These are phyloP conservation scores for Anseranas semipalmata DNA, from an alignment of 2,113 vertebrate species.

Conservation along the genomic window DNA sequence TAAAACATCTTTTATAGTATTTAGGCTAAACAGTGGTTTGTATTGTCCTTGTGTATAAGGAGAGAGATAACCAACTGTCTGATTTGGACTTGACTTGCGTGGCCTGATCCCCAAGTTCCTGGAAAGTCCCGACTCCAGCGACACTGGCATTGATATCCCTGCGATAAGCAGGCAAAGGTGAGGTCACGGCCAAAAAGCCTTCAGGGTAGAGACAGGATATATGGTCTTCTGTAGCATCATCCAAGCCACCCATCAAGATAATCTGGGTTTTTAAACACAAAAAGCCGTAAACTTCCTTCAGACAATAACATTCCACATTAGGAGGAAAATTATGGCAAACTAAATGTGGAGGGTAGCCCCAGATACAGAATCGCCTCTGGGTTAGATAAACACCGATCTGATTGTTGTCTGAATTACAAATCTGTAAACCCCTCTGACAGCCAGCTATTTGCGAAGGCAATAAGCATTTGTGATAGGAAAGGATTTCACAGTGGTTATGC, in stretches of 20 bases:
- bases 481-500: conserved; percentile 6
- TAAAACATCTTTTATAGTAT: neutral
- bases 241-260: conserved; percentile 48
- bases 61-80: neutral
- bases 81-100: neutral
- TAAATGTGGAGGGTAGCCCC: neutral
- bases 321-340: neutral
- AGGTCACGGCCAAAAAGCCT: neutral
- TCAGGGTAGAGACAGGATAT: neutral
- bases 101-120: neutral
- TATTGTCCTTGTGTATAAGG: neutral
- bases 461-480: conserved; percentile 15
- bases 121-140: neutral
- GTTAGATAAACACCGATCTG: conserved; percentile 40
- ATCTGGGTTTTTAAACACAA: conserved; percentile 32
- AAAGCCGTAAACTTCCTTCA: neutral
- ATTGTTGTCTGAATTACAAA: conserved; percentile 52
- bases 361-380: conserved; percentile 6
- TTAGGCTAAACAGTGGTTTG: neutral
- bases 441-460: conserved; percentile 33
- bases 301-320: conserved; percentile 4
- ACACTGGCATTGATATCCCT: neutral
- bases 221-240: neutral
- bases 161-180: neutral
- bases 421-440: conserved; percentile 36